Percentiles rank a stretch among this genome's conserved stretches.
These are phyloP conservation scores for Chymomyza fuscimana DNA, from an alignment of 2,888 invertebrate genomes.

Conservation along the genomic window DNA sequence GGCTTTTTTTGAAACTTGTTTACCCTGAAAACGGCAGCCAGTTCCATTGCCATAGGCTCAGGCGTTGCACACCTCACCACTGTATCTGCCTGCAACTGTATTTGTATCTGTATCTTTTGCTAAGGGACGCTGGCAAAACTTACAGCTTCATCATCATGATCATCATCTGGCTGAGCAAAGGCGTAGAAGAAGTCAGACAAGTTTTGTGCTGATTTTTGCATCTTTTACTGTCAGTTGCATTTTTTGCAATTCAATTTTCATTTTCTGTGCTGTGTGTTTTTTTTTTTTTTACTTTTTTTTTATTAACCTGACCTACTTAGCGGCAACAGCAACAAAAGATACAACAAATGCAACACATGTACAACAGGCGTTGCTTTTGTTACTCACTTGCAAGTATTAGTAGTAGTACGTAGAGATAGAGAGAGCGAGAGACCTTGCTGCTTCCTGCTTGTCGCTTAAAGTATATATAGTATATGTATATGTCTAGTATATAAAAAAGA, in stretches of 20 bases:
- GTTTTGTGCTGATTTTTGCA: background rate
- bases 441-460: background rate
- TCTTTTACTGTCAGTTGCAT: constrained; percentile 8
- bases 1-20: constrained; percentile 6
- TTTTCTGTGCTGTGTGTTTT: background rate
- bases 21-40: constrained; percentile 8
- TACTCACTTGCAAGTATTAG: background rate
- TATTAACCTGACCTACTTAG: constrained; percentile 37
- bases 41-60: background rate
- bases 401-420: background rate
- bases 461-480: background rate
- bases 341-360: background rate
- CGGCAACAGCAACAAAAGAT: constrained; percentile 1
- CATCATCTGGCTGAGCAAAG: background rate
- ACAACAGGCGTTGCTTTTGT: background rate
- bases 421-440: background rate
- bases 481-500: background rate
- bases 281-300: background rate
- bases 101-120: constrained; percentile 2
- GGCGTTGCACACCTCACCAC: background rate
- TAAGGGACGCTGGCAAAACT: background rate
- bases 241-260: constrained; percentile 19
- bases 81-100: background rate
- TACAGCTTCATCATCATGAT: background rate
- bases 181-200: constrained; percentile 1